A percentile compares a stretch with the other conserved stretches of the same genome.
These are phyloP conservation scores for Linnaemya tessellans DNA, from an alignment of 2,888 invertebrate genomes.

Conservation along the genomic window DNA sequence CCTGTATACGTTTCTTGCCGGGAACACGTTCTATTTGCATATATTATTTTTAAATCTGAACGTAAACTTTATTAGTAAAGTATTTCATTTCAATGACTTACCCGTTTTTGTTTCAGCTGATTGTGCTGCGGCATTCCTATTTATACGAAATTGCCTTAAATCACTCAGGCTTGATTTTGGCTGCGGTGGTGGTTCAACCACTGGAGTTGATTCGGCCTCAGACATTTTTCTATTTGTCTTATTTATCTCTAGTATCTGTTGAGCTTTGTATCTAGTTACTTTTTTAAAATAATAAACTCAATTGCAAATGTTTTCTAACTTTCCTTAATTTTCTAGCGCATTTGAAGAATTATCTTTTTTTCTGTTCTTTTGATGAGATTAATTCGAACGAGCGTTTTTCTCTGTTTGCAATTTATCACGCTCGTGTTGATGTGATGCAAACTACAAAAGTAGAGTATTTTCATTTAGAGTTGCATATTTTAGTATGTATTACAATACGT, in stretches of 20 bases:
- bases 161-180: slow-evolving; percentile 78
- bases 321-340: slow-evolving; percentile 52
- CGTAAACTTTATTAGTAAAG: not conserved
- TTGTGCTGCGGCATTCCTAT: slow-evolving; percentile 75
- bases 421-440: slow-evolving; percentile 9
- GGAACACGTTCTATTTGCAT: slow-evolving; percentile 79
- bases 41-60: too few species aligned
- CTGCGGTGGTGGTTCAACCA: slow-evolving; percentile 73
- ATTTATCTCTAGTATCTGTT: slow-evolving; percentile 10
- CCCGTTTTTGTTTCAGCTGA: slow-evolving; percentile 74
- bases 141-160: slow-evolving; percentile 81
- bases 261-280: not conserved
- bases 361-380: slow-evolving; percentile 47
- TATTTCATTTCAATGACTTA: slow-evolving; percentile 58
- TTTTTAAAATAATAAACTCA: slow-evolving; percentile 31
- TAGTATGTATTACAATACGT: too few species aligned
- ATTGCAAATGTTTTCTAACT: slow-evolving; percentile 10
- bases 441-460: too few species aligned
- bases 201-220: slow-evolving; percentile 76
- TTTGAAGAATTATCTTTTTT: slow-evolving; percentile 50
- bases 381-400: slow-evolving; percentile 62
- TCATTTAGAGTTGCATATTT: too few species aligned
- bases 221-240: slow-evolving; percentile 75
- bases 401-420: slow-evolving; percentile 63
- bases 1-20: slow-evolving; percentile 82